Conservation (phyloP, 2,797 vertebrate species). For the Lutjanus argentimaculatus region DNA sequence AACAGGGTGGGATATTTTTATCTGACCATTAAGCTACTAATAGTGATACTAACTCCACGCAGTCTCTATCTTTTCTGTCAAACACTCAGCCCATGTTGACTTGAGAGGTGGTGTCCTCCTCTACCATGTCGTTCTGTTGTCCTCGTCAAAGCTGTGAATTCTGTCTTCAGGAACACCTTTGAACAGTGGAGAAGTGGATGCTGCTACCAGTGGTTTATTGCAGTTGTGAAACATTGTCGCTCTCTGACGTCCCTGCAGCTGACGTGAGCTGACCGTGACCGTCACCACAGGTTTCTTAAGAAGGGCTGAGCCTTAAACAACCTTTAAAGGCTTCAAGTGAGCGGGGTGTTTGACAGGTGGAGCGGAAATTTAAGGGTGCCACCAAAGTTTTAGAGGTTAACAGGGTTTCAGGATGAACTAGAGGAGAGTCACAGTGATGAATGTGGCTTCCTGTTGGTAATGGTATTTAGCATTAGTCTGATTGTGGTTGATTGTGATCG, state of each 20-base stretch:
- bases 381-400: neutral
- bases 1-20: neutral
- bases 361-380: neutral
- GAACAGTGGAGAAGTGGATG: neutral
- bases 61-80: neutral
- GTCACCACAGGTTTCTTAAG: neutral
- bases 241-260: neutral
- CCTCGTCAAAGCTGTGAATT: too few relatives aligned
- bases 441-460: neutral
- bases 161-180: neutral
- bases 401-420: conserved; percentile 11
- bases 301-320: neutral
- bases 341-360: neutral
- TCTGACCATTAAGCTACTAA: conserved; percentile 5
- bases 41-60: neutral
- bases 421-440: neutral
- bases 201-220: neutral
- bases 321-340: neutral
- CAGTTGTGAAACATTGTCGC: neutral
- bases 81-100: neutral
- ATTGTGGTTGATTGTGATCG: neutral
- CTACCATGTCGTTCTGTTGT: too few relatives aligned
- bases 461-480: neutral
- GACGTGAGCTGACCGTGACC: neutral
- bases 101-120: neutral